Base-by-base conservation (phyloP, 30 jellyfish, hydroid and myxozoan species). In the Chironex yamaguchii region DNA sequence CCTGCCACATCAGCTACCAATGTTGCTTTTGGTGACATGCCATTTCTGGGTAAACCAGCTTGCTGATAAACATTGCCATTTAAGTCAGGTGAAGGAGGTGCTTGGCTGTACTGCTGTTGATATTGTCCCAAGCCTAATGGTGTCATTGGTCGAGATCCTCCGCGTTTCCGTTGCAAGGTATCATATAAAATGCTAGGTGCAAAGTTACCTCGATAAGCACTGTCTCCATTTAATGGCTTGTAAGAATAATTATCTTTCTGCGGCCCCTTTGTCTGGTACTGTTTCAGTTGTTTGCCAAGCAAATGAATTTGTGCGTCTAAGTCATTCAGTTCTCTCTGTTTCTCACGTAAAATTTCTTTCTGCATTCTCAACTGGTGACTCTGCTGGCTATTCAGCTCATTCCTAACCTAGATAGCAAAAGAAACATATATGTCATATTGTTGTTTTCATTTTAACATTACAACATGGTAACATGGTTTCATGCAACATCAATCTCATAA, bases 371-470 rank as follows among this genome's bases (percentile, higher is more conserved):
- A 88, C 36, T 89, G 92, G 12, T 49, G 80, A 49, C 97, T 94
- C 63, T 94, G 99, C 23, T 94, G 82, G 42, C 81, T 72, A 62
- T 89, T 94, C 76, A 94, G 68, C 62, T 94, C 99, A 65, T 94
- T 94, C 34, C 99, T 81, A 1, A 92, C 90, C 99, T 94, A 71
- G 25, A 28, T 11, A 31, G 27, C 31, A 9, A 4, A 75, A 21
- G 12, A 20, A 62, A 62, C n/a, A n/a, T n/a, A n/a, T n/a, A n/a
- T n/a, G n/a, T n/a, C n/a, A n/a, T n/a, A n/a, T n/a, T n/a, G n/a
- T n/a, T n/a, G n/a, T n/a, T n/a, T n/a, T n/a, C n/a, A n/a, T n/a
- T n/a, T n/a, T n/a, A n/a, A n/a, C n/a, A n/a, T n/a, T n/a, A n/a
- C n/a, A n/a, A n/a, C n/a, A n/a, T n/a, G n/a, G n/a, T n/a, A n/a